Conservation (phyloP, 35 echinoderm and acorn worm species). For the Apostichopus japonicus region DNA sequence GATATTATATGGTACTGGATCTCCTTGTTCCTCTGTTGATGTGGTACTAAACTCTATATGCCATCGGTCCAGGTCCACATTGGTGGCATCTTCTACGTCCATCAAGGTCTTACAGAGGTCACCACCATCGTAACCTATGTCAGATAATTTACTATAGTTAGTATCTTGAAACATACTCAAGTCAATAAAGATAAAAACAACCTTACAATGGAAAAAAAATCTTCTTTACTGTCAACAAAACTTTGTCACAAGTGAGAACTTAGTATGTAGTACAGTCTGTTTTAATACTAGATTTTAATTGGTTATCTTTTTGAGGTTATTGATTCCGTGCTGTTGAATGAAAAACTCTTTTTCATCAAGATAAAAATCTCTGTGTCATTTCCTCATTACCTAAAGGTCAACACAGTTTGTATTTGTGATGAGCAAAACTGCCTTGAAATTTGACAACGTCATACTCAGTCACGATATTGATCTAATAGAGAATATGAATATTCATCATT, state of each 20-base stretch:
- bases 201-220: too few species aligned
- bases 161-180: not conserved
- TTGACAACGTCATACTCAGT: too few species aligned
- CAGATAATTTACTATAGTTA: constrained; percentile 1
- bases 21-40: constrained; percentile 89
- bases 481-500: too few species aligned
- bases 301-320: not conserved
- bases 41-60: constrained; percentile 98
- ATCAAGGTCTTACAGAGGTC: constrained; percentile 79
- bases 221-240: too few species aligned
- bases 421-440: too few species aligned
- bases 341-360: not conserved
- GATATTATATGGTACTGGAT: constrained; percentile 97
- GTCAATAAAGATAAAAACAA: not conserved
- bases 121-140: constrained; percentile 88
- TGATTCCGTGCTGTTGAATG: not conserved
- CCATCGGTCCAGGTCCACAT: constrained; percentile 86
- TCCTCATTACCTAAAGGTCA: not conserved
- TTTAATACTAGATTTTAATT: not conserved
- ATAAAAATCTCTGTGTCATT: not conserved
- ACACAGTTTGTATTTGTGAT: too few species aligned
- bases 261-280: too few species aligned
- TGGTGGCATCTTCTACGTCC: constrained; percentile 74
- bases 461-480: too few species aligned
- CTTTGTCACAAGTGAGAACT: too few species aligned